Base-by-base conservation (phyloP, 2,888 invertebrate genomes). In the Labia minor region DNA sequence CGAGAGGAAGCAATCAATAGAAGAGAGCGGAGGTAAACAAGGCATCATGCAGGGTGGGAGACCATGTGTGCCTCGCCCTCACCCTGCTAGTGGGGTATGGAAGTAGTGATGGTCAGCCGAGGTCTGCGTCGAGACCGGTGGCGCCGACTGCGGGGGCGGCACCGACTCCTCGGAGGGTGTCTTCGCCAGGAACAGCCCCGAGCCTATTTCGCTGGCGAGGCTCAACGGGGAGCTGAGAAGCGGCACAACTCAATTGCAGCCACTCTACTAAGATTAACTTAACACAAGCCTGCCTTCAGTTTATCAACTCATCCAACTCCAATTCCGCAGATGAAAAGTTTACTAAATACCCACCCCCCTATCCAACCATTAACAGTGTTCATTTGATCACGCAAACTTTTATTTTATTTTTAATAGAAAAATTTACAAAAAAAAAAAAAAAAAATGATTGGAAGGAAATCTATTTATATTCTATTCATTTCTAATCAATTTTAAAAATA, bases 141-240 rank as follows among this genome's bases (percentile, higher is more conserved):
- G 72, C 79, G 78, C 73, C 84, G 49, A 49, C 16, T 49, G 49
- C 49, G 49, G 49, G 14, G 49, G 49, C 83, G 78, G 88, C 88
- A 79, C 86, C 49, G 49, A 86, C 82, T 92, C 92, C 82, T 92
- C 92, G 78, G 91, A 91, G 77, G 92, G 92, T 76, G 92, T 92
- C 83, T 92, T 92, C 84, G 88, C 90, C 80, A 87, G 83, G 85
- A 95, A 93, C 79, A 94, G 85, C 80, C 94, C 94, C 76, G 92
- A 90, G 80, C 95, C 92, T 82, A 95, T 91, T 85, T 95, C 95
- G 49, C 49, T 49, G 49, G 49, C 49, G 3, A 49, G 49, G 16
- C 49, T 49, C 49, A 49, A 14, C 49, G 77, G 84, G 6, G 49
- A 49, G 16, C 49, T 65, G 80, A 78, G 69, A 80, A 75, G 61